These are phyloP conservation scores for Plumapathes pennacea DNA, from an alignment of 92 coral and sea anemone species.

Conservation along the genomic window DNA sequence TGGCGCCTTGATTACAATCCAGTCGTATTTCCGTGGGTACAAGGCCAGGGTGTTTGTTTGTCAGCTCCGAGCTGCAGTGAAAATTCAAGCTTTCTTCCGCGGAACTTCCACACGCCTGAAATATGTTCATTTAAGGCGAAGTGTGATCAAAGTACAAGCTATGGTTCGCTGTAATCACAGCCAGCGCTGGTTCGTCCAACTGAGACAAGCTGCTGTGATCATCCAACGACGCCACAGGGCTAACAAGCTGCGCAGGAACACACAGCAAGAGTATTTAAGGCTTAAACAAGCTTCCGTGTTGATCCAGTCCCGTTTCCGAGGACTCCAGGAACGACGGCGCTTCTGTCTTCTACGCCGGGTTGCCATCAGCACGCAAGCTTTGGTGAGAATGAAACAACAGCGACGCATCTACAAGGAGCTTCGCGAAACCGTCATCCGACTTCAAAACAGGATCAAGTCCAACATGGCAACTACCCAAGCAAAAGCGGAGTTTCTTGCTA, in stretches of 20 bases:
- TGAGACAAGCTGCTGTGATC: constrained; percentile 44
- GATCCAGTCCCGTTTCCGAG: constrained; percentile 59
- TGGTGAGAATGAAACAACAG: constrained; percentile 79
- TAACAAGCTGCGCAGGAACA: constrained; percentile 23
- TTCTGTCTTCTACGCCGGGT: constrained; percentile 47
- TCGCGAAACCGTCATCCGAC: constrained; percentile 38
- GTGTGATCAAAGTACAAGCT: constrained; percentile 61
- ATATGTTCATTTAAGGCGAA: constrained; percentile 20
- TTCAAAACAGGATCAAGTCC: constrained; percentile 53
- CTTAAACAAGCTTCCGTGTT: constrained; percentile 54
- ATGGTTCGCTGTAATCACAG: constrained; percentile 62
- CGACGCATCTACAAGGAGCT: constrained; percentile 34
- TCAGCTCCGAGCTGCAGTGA: constrained; percentile 55
- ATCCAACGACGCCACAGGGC: constrained; percentile 72
- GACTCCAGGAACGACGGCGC: constrained; percentile 51
- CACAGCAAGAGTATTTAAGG: constrained; percentile 25
- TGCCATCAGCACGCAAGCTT: constrained; percentile 27
- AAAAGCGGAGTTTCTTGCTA: constrained; percentile 20
- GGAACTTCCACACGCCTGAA: constrained; percentile 51
- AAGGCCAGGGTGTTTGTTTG: constrained; percentile 35
- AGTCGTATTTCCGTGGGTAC: constrained; percentile 71
- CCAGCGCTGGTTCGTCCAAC: constrained; percentile 14
- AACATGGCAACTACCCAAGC: constrained; percentile 34
- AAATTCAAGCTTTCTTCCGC: constrained; percentile 68
- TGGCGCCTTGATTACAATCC: constrained; percentile 68